Percentiles rank a stretch among this genome's conserved stretches.
phyloP scores from a whole-genome alignment of 2,888 invertebrate species.

The Acrobasis repandana region DNA sequence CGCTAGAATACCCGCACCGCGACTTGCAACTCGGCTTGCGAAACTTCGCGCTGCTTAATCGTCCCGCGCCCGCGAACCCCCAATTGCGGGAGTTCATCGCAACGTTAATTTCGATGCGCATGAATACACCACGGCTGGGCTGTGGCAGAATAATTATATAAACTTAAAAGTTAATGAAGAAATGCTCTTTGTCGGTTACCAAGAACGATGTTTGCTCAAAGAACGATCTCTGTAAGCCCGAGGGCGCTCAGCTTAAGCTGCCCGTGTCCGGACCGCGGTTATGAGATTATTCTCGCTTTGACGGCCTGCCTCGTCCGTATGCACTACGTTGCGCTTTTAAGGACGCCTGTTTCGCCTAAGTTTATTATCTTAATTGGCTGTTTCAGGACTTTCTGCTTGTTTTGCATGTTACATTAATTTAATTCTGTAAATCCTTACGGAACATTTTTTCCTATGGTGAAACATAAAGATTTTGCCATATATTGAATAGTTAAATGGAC shows the following conservation, averaged over 20 bases:
- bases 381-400: constrained; percentile 51
- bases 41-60: constrained; percentile 70
- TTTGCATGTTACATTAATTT: background rate
- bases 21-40: constrained; percentile 60
- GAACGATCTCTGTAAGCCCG: constrained; percentile 63
- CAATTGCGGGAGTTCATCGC: constrained; percentile 58
- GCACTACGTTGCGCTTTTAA: constrained; percentile 60
- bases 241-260: constrained; percentile 69
- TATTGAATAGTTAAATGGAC: too few relatives aligned
- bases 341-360: constrained; percentile 53
- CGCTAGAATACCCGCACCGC: constrained; percentile 61
- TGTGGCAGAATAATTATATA: constrained; percentile 47
- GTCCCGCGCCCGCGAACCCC: constrained; percentile 51
- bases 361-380: constrained; percentile 68
- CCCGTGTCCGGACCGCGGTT: constrained; percentile 66
- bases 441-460: too few relatives aligned
- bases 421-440: too few relatives aligned
- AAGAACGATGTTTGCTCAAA: constrained; percentile 55
- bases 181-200: constrained; percentile 43
- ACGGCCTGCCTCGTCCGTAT: constrained; percentile 59
- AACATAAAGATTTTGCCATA: too few relatives aligned
- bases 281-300: constrained; percentile 79
- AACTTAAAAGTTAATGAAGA: constrained; percentile 52
- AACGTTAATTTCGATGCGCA: constrained; percentile 59
- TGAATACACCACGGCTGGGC: constrained; percentile 46